Percentiles rank a stretch among this genome's conserved stretches.
These are phyloP conservation scores for Onychomys arenicola DNA, from an alignment of 2,797 vertebrate genomes.

Conservation along the genomic window DNA sequence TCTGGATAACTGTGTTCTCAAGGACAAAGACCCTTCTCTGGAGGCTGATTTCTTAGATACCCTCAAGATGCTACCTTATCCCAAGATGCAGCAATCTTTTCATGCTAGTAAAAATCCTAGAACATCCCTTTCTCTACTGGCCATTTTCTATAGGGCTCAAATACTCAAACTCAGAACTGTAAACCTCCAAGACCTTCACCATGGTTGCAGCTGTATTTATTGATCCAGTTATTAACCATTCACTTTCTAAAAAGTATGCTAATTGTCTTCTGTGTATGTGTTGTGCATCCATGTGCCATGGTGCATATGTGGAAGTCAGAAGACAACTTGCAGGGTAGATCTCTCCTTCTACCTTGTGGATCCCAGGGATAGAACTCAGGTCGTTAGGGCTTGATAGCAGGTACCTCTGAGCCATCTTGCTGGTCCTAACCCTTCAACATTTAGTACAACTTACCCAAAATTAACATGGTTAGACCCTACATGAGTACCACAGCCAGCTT, in stretches of 20 bases:
- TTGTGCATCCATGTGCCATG: not conserved
- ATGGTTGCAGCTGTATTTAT: conserved; percentile 1
- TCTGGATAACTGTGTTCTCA: not conserved
- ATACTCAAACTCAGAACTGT: conserved; percentile 12
- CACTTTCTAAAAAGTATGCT: not conserved
- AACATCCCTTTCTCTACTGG: not conserved
- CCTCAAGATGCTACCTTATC: not conserved
- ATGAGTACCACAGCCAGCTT: not conserved
- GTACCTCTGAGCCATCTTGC: not conserved
- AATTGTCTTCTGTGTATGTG: not conserved
- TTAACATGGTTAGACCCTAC: not conserved
- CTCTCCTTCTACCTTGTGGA: not conserved
- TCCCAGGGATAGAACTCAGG: not conserved
- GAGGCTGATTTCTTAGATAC: not conserved
- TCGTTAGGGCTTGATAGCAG: not conserved
- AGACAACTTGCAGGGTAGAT: not conserved
- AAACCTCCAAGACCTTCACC: not conserved
- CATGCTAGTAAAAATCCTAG: not conserved
- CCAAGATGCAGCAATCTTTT: not conserved
- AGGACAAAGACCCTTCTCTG: not conserved
- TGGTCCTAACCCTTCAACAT: not conserved
- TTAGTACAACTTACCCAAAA: conserved; percentile 45
- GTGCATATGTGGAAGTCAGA: not conserved
- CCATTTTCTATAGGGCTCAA: conserved; percentile 7
- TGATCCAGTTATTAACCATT: conserved; percentile 11